phyloP scores from a whole-genome alignment of 2,113 vertebrate genomes.

The Pyxicephalus adspersus region DNA sequence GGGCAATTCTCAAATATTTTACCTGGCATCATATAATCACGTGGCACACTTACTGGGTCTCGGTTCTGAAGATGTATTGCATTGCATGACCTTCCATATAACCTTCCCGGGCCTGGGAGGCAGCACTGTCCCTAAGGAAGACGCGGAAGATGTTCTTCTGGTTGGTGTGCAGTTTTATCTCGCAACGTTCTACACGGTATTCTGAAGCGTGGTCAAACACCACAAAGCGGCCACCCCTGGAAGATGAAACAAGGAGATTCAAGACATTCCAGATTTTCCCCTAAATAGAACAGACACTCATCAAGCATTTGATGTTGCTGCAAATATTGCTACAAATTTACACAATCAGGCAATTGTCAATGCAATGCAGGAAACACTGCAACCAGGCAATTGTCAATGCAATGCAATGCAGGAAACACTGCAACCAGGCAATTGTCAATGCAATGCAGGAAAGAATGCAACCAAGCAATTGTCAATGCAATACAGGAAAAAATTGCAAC shows the following conservation, averaged over 20 bases:
- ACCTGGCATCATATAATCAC: background rate
- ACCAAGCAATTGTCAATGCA: too few species aligned
- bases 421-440: too few species aligned
- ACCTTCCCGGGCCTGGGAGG: slow-evolving; percentile 59
- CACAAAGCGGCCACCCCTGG: slow-evolving; percentile 84
- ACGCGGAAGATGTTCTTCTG: slow-evolving; percentile 92
- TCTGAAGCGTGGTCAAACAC: slow-evolving; percentile 88
- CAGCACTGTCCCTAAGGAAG: slow-evolving; percentile 67
- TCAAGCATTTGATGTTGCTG: too few species aligned
- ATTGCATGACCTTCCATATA: slow-evolving; percentile 67
- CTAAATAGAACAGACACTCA: too few species aligned
- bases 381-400: too few species aligned
- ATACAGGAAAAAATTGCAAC: too few species aligned
- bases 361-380: too few species aligned
- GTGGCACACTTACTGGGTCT: slow-evolving; percentile 84
- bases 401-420: too few species aligned
- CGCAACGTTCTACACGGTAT: slow-evolving; percentile 87
- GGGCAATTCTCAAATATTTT: background rate
- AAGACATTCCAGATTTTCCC: too few species aligned
- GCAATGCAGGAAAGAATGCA: too few species aligned
- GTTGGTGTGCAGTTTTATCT: slow-evolving; percentile 87
- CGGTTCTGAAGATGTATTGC: slow-evolving; percentile 84
- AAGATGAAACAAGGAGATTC: background rate
- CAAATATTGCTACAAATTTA: too few species aligned
- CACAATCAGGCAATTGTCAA: too few species aligned